These are phyloP conservation scores for Callithrix jacchus DNA, from an alignment of 2,113 vertebrate species.

Conservation along the genomic window DNA sequence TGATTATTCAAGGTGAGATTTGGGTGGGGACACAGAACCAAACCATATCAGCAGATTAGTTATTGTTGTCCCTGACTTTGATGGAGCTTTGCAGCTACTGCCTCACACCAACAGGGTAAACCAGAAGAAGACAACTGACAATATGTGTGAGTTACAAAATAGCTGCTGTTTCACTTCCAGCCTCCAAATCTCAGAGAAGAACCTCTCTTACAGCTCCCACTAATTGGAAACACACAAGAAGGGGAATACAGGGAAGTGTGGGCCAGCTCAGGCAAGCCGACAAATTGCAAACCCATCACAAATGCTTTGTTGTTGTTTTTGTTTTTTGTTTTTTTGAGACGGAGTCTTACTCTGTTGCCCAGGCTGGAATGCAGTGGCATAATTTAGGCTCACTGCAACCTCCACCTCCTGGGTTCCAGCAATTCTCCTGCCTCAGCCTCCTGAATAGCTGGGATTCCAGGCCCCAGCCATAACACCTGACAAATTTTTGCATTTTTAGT, in stretches of 20 bases:
- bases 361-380: background rate
- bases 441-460: background rate
- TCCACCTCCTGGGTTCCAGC: background rate
- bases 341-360: background rate
- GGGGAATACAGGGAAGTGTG: background rate
- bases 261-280: background rate
- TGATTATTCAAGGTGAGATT: too few relatives aligned
- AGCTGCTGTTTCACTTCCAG: background rate
- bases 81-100: background rate
- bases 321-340: background rate
- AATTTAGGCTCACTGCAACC: background rate
- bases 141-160: constrained; percentile 6
- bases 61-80: background rate
- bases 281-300: background rate
- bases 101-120: background rate
- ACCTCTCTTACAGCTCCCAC: background rate
- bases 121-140: background rate
- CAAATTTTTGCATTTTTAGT: background rate
- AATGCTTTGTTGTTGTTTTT: background rate
- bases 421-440: background rate
- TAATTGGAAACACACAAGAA: background rate
- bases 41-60: background rate
- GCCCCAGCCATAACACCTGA: too few relatives aligned
- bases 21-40: too few relatives aligned
- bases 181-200: background rate